Evolutionary conservation across 2,113 vertebrate species (phyloP), one percentile per base, ranked within the genome.

Genomic region (Chunga burmeisteri): DNA sequence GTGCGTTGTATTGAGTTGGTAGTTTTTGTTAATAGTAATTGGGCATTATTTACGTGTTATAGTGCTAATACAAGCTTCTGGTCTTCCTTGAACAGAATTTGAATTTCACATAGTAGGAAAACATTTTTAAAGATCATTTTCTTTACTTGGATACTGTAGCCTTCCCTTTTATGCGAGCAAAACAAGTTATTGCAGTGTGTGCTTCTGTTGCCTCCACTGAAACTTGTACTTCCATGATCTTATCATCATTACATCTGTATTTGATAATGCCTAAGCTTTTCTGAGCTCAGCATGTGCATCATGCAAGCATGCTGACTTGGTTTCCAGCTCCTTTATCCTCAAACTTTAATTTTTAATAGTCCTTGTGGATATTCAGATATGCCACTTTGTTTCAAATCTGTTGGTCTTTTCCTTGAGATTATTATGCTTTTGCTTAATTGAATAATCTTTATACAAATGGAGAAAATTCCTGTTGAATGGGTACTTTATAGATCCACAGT

Each of bases 221-320:
- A 81, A 42, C 22, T 44, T 30, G 16, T n/a, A 16, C 6, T 78
- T 63, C 30, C 6, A 1, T 13, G n/a, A 13, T 25, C 7, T 58
- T 62, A 4, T 0, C 20, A 2, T 42, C 17, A 2, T 53, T 29
- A 9, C 9, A 25, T 46, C 61, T 50, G 4, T 26, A 2, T 81
- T n/a, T 56, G 1, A 1, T 26, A 59, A n/a, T 1, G 34, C 70
- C 53, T 3, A 1, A 74, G 58, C 26, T 72, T 66, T 67, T 11
- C 53, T 22, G 66, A 79, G 74, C 58, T 21, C 18, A 6, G 25
- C 2, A 0, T 11, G 18, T 75, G 61, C 44, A 26, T 50, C 66
- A 1, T 6, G 22, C 9, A 13, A 4, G 27, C 1, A 0, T 15
- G 17, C 38, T 36, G 68, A 23, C 59, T 74, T 66, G 19, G 7